Conservation (phyloP, 2,113 vertebrate genomes). For the Zosterops pallidus region DNA sequence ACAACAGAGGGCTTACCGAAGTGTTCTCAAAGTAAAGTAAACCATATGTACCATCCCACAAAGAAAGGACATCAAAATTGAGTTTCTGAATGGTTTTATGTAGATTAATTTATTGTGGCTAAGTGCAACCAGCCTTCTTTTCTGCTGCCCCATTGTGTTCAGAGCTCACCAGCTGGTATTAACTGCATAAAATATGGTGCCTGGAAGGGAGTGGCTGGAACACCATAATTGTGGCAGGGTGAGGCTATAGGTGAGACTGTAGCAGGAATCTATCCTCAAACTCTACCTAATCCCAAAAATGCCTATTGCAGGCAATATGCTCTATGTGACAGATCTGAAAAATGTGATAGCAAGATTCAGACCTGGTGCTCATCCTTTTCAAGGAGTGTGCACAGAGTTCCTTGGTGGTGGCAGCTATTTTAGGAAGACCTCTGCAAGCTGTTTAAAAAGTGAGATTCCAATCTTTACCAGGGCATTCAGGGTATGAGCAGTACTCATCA, state of each 20-base stretch:
- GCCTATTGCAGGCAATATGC: not conserved
- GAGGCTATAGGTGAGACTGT: not conserved
- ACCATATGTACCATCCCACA: not conserved
- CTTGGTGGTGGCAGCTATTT: not conserved
- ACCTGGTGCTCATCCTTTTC: rapidly evolving
- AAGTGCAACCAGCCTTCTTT: not conserved
- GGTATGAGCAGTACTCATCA: not conserved
- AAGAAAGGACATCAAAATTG: not conserved
- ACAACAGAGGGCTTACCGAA: not conserved
- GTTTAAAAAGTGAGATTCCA: not conserved
- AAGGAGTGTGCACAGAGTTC: not conserved
- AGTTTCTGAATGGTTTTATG: not conserved
- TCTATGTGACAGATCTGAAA: not conserved
- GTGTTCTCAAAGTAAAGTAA: not conserved
- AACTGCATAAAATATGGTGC: not conserved
- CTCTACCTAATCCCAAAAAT: not conserved
- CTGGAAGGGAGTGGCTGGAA: not conserved
- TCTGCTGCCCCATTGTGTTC: not conserved
- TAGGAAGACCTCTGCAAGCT: not conserved
- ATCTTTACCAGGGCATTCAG: not conserved
- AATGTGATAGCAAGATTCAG: not conserved
- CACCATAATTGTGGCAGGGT: rapidly evolving
- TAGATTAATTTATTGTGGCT: not conserved
- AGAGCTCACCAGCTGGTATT: not conserved
- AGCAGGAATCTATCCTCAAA: not conserved